Conservation (phyloP, 2,113 vertebrate species). For the Greenwoodochromis staneri region DNA sequence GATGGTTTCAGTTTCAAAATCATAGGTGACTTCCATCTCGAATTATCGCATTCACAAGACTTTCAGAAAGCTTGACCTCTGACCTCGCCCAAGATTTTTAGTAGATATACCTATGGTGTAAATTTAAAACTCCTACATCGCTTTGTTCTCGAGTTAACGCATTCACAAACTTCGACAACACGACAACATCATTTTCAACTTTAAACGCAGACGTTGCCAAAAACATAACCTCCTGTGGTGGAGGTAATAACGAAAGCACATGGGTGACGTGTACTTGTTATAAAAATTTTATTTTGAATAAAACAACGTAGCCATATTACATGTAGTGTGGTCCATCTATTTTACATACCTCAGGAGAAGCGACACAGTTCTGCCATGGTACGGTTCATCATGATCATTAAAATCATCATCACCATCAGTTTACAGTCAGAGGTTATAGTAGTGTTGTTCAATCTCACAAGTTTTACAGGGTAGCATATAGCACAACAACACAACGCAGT, state of each 20-base stretch:
- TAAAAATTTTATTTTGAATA: slow-evolving; percentile 82
- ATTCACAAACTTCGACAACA: not conserved
- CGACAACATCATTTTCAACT: not conserved
- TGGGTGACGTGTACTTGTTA: slow-evolving; percentile 40
- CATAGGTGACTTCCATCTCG: not conserved
- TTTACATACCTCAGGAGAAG: slow-evolving; percentile 78
- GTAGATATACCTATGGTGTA: not conserved
- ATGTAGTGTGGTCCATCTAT: slow-evolving; percentile 77
- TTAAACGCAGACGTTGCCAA: not conserved
- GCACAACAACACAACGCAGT: slow-evolving; percentile 55
- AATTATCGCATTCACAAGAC: not conserved
- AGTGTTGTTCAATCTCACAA: slow-evolving; percentile 66
- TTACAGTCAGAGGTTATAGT: slow-evolving; percentile 70
- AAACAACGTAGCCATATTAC: slow-evolving; percentile 80
- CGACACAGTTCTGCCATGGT: slow-evolving; percentile 70
- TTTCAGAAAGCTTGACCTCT: not conserved
- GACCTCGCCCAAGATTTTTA: not conserved
- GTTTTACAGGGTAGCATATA: slow-evolving; percentile 66
- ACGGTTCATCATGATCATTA: slow-evolving; percentile 73
- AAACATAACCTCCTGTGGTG: not conserved
- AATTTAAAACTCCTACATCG: not conserved
- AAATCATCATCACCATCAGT: slow-evolving; percentile 33
- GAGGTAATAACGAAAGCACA: not conserved
- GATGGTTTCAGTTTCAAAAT: not conserved
- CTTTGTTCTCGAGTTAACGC: not conserved